These are phyloP conservation scores for Eumeta japonica DNA, from an alignment of 1,140 invertebrate species.

Conservation along the genomic window DNA sequence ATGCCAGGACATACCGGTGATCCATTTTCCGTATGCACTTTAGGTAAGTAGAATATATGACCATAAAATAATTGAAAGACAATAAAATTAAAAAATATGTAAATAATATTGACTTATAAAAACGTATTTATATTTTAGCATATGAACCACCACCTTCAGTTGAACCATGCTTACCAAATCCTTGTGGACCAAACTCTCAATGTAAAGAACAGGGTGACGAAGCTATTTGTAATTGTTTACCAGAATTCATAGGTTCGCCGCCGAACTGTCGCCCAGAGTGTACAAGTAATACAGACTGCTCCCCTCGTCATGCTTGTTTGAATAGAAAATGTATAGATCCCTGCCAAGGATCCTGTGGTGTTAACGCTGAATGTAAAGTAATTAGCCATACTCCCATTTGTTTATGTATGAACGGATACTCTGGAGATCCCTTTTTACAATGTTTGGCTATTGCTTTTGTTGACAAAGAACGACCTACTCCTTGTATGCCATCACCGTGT, in stretches of 20 bases:
- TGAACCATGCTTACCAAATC: slow-evolving; percentile 63
- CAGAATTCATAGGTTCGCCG: slow-evolving; percentile 60
- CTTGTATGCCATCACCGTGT: slow-evolving; percentile 72
- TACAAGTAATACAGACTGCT: slow-evolving; percentile 67
- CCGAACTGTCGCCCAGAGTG: slow-evolving; percentile 71
- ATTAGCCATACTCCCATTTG: slow-evolving; percentile 66
- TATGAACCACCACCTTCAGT: slow-evolving; percentile 30
- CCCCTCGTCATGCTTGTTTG: slow-evolving; percentile 63
- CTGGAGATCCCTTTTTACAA: slow-evolving; percentile 66
- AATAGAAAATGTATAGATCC: slow-evolving; percentile 68
- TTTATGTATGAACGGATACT: slow-evolving; percentile 61
- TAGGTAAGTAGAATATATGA: too few relatives aligned
- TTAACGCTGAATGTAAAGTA: slow-evolving; percentile 61
- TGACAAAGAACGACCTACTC: slow-evolving; percentile 55
- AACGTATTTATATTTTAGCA: slow-evolving; percentile 19
- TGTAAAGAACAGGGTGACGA: slow-evolving; percentile 60
- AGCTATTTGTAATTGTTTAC: slow-evolving; percentile 64
- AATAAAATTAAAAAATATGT: too few relatives aligned
- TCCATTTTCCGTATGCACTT: slow-evolving; percentile 62
- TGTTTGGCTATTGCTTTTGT: slow-evolving; percentile 54
- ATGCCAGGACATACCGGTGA: slow-evolving; percentile 61
- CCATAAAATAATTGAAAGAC: too few relatives aligned
- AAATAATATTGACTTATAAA: slow-evolving; percentile 27
- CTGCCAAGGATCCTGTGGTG: slow-evolving; percentile 70
- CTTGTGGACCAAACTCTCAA: slow-evolving; percentile 66